Percentiles rank a stretch among this genome's conserved stretches.
Conservation (phyloP, 2,888 invertebrate genomes). For the Melieria picta region DNA sequence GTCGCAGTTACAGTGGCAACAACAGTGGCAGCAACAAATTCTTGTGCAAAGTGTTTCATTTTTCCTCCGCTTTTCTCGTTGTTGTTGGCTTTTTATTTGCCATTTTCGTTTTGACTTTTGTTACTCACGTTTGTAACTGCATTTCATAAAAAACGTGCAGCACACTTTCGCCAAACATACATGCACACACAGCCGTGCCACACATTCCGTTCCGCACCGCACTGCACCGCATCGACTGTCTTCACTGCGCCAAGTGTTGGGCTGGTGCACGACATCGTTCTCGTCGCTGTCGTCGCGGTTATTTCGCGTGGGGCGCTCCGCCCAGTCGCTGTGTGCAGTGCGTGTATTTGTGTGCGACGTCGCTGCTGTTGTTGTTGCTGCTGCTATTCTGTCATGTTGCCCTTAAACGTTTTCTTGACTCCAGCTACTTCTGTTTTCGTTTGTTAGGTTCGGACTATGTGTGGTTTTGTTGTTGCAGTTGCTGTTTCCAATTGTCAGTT, state of each 20-base stretch:
- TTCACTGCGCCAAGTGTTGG: no score
- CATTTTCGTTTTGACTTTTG: constrained; percentile 1
- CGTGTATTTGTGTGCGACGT: background rate
- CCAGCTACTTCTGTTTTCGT: background rate
- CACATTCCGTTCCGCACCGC: background rate
- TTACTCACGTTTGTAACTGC: constrained; percentile 9
- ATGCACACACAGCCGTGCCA: background rate
- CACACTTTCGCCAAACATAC: background rate
- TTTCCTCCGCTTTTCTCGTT: background rate
- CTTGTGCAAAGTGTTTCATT: constrained; percentile 5
- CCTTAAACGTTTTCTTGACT: constrained; percentile 11
- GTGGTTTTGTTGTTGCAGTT: no score
- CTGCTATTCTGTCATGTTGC: background rate
- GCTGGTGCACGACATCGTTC: no score
- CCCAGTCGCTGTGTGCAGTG: background rate
- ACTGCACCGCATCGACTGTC: no score
- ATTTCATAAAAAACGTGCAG: constrained; percentile 13
- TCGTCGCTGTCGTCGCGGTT: background rate
- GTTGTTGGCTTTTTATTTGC: background rate
- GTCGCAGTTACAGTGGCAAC: background rate
- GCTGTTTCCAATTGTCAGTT: constrained; percentile 23
- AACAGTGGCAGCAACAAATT: background rate
- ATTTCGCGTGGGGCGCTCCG: background rate
- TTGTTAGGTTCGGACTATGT: constrained; percentile 3
- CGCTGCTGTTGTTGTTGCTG: no score